Evolutionary conservation across 2,797 vertebrate genomes (phyloP), one percentile per base, ranked within the genome.

Genomic region (Sebastes paucispinis): DNA sequence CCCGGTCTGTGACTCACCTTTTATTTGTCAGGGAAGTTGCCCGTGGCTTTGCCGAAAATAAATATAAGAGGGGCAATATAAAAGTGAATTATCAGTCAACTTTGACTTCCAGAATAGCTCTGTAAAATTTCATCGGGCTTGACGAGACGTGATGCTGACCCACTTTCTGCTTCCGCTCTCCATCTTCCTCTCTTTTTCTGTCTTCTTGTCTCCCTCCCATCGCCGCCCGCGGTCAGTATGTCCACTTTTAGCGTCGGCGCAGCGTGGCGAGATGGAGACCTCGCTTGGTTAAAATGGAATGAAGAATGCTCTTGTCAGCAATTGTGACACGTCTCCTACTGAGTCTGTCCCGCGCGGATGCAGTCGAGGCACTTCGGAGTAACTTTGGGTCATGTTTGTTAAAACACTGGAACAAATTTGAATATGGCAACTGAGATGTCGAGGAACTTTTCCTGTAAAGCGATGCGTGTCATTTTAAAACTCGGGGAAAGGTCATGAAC

Each of bases 131-230:
- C 79, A 90, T 87, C 24, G 22, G 83, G 87, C 75, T 59, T 83
- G 87, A 93, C 90, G 82, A 84, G 88, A 92, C 75, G 13, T 65
- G 81, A 85, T 73, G 87, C 83, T 92, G 91, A 92, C 94, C 91
- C 85, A 92, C 76, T 94, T 92, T 86, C 31, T 50, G 64, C 78
- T 68, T 70, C 80, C n/a, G 39, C 82, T 87, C 60, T 50, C 55
- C 0, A 34, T 73, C 79, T 73, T 60, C 73, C 73, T 71, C 83
- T 77, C 79, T 69, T 67, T 77, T 60, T 71, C 74, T 59, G 63
- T 88, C 76, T 64, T 83, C 81, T 86, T 86, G 77, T 90, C 89
- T 85, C 8, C 10, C 81, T 79, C 75, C 65, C 39, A 22, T 81
- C 22, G 16, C 80, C 57, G 85, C 91, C 92, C 50, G 84, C 55